Conservation (phyloP, 1,140 invertebrate species). For the Tetramorium parvispinum region DNA sequence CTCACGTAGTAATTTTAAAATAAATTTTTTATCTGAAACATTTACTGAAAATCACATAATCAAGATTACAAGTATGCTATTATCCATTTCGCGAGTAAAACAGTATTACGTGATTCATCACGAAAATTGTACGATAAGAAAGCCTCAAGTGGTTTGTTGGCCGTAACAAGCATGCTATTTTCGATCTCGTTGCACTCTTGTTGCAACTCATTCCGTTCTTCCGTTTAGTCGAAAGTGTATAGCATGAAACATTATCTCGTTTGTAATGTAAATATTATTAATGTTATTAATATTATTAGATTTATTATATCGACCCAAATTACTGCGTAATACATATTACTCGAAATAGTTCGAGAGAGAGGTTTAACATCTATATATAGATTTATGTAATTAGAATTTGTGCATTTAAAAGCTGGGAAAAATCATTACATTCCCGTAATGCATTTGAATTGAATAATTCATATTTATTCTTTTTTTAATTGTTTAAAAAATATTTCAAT, state of each 20-base stretch:
- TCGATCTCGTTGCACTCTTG: slow-evolving; percentile 1
- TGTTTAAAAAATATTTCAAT: neutral
- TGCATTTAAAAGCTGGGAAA: neutral
- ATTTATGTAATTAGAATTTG: neutral
- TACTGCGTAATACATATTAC: neutral
- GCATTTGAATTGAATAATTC: neutral
- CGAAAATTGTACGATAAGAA: slow-evolving; percentile 9
- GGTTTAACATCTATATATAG: neutral
- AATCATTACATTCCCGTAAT: neutral
- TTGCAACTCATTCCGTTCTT: neutral
- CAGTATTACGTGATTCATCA: neutral
- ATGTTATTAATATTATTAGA: neutral
- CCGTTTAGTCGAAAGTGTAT: neutral
- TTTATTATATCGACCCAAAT: neutral
- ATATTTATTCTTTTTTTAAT: neutral
- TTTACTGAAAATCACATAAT: neutral
- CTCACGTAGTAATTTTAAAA: neutral
- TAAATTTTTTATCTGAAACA: neutral
- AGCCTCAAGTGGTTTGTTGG: neutral
- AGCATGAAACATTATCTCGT: neutral
- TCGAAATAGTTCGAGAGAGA: neutral
- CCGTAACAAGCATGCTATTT: slow-evolving; percentile 20
- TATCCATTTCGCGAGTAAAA: neutral
- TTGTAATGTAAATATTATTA: slow-evolving; percentile 3
- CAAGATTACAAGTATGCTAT: neutral